A percentile compares a stretch with the other conserved stretches of the same genome.
Conservation (phyloP, 2,888 invertebrate genomes). For the Rutpela maculata region DNA sequence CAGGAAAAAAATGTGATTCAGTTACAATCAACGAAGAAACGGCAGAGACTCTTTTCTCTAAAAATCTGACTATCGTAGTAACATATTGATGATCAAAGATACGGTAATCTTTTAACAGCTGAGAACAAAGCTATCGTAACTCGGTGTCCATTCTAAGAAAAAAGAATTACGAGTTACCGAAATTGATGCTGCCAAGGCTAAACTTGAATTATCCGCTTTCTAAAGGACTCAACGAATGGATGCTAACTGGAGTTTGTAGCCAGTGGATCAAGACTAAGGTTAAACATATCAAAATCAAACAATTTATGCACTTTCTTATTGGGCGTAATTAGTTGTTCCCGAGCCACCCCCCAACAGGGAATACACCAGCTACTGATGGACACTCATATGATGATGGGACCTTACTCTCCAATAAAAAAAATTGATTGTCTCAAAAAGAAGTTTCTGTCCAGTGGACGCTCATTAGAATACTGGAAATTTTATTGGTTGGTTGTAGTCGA, state of each 20-base stretch:
- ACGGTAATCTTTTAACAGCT: slow-evolving; percentile 93
- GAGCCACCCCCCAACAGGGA: slow-evolving; percentile 85
- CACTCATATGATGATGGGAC: slow-evolving; percentile 98
- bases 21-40: slow-evolving; percentile 92
- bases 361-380: slow-evolving; percentile 82
- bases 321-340: slow-evolving; percentile 88
- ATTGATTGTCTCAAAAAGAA: slow-evolving; percentile 93
- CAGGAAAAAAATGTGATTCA: slow-evolving; percentile 97
- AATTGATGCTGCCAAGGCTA: slow-evolving; percentile 89
- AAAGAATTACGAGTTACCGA: slow-evolving; percentile 93
- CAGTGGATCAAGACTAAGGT: slow-evolving; percentile 93
- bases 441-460: slow-evolving; percentile 81
- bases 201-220: slow-evolving; percentile 94
- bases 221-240: slow-evolving; percentile 93
- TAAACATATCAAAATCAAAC: slow-evolving; percentile 96
- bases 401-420: slow-evolving; percentile 90
- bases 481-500: slow-evolving; percentile 97
- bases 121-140: slow-evolving; percentile 92
- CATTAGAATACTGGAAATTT: slow-evolving; percentile 98
- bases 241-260: slow-evolving; percentile 97
- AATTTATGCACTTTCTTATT: slow-evolving; percentile 95
- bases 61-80: slow-evolving; percentile 95
- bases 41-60: slow-evolving; percentile 94
- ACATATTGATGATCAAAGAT: slow-evolving; percentile 96
- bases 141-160: slow-evolving; percentile 92